Evolutionary conservation across 2,113 vertebrate species (phyloP), one percentile per base, ranked within the genome.

Genomic region (Hippocampus barbouri): DNA sequence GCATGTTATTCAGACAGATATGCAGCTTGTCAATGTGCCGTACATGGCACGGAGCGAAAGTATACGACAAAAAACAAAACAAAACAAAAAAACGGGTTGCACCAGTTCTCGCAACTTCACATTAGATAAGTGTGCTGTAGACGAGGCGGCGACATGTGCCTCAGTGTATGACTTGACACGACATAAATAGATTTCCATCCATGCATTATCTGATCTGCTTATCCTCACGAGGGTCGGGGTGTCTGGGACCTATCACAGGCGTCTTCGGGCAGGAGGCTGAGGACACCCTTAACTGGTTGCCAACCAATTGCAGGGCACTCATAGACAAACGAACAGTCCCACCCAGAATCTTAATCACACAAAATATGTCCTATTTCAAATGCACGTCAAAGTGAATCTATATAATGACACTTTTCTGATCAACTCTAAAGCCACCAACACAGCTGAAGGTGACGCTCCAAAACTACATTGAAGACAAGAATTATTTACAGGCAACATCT

Each of bases 41-140:
- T 45, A 20, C 27, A 8, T 62, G 51, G 30, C 30, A 34, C 4
- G 30, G 4, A 70, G 60, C 72, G 69, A 60, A 71, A 43, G 68
- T 18, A 25, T 38, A 64, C 51, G 61, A 53, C 61, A 49, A 67
- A 11, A 69, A 34, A 67, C 30, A 34, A 34, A 66, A 43, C 65
- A 77, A 34, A 38, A 67, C 0, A 38, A 68, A 43, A 67, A 77
- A 90, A 89, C 85, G 59, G 81, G 89, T 86, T 70, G 27, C 63
- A 66, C 83, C 70, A 49, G 87, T 83, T 85, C 54, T 62, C 49
- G 66, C 25, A 11, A 3, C 47, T 51, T 70, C 70, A 20, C 43
- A 77, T 76, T 75, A 80, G 71, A 83, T 80, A 69, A 77, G 79
- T 45, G 10, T 57, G 45, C 18, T 43, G 70, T 64, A 69, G 79